Conservation (phyloP, 2,797 vertebrate genomes). For the Cottoperca gobio region DNA sequence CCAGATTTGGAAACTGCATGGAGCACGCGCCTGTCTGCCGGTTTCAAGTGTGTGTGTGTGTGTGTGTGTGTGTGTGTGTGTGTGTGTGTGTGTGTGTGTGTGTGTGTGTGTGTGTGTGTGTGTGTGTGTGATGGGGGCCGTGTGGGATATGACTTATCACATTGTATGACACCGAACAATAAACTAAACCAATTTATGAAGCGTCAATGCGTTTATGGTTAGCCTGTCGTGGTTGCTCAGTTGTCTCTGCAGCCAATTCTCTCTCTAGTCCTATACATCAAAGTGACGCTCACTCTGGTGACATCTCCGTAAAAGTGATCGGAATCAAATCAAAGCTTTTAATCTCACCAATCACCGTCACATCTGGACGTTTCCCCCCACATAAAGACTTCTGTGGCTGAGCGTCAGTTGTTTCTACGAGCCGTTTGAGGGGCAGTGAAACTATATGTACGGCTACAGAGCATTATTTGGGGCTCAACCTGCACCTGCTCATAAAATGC, state of each 20-base stretch:
- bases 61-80: neutral
- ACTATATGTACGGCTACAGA: neutral
- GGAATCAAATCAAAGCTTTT: conserved; percentile 83
- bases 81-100: conserved; percentile 12
- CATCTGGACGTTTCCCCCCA: conserved; percentile 68
- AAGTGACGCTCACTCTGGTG: conserved; percentile 72
- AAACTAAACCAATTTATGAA: conserved; percentile 84
- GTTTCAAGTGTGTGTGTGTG: conserved; percentile 18
- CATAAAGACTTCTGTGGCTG: conserved; percentile 74
- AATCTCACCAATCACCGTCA: conserved; percentile 81
- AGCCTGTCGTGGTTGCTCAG: conserved; percentile 62
- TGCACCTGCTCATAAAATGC: neutral
- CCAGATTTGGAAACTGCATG: conserved; percentile 17
- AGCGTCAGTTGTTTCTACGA: conserved; percentile 27
- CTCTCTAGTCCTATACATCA: conserved; percentile 74
- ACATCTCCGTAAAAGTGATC: conserved; percentile 80
- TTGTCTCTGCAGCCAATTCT: conserved; percentile 57
- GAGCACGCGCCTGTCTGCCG: conserved; percentile 23
- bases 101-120: neutral
- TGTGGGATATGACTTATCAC: conserved; percentile 82
- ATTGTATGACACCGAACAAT: conserved; percentile 82
- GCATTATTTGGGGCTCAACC: neutral
- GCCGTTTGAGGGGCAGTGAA: neutral
- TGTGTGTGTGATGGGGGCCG: conserved; percentile 42
- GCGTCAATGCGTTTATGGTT: conserved; percentile 82